These are phyloP conservation scores for Dolichoris vasculosae DNA, from an alignment of 1,140 invertebrate genomes.

Conservation along the genomic window DNA sequence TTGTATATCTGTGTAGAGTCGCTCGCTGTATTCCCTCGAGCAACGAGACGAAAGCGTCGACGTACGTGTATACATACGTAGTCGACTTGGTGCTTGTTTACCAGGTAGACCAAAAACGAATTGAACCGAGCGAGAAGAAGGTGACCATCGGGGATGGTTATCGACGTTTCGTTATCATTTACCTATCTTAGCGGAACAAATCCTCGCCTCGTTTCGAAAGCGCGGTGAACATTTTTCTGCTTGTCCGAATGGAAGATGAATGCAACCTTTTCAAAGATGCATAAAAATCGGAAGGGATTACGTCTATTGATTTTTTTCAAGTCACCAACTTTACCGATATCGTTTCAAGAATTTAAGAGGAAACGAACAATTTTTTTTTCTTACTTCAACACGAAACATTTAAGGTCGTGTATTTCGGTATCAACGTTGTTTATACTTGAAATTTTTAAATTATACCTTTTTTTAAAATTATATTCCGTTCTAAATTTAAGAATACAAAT, in stretches of 20 bases:
- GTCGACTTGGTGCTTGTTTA: not conserved
- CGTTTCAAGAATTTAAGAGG: not conserved
- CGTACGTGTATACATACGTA: slow-evolving; percentile 5
- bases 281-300: slow-evolving; percentile 19
- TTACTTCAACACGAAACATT: not conserved
- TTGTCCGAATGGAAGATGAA: not conserved
- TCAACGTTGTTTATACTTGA: too few species aligned
- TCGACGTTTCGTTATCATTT: not conserved
- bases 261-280: not conserved
- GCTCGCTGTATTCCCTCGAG: slow-evolving; percentile 11
- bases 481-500: too few species aligned
- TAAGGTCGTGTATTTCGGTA: too few species aligned
- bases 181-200: not conserved
- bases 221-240: not conserved
- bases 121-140: not conserved
- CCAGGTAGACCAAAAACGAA: not conserved
- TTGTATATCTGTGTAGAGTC: slow-evolving; percentile 3
- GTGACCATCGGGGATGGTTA: not conserved
- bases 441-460: too few species aligned
- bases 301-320: not conserved
- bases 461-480: too few species aligned
- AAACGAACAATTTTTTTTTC: not conserved
- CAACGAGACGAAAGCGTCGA: slow-evolving; percentile 4
- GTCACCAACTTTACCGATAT: not conserved
- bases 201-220: not conserved